phyloP scores from a whole-genome alignment of 1,140 invertebrate genomes.

The Apis mellifera region Amel_HAv3.1 CM009945.2:6978501-6979000 shows the following conservation, averaged over 20 bases:
- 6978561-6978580: too few relatives aligned
- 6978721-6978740: conserved; percentile 76
- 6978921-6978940: not conserved
- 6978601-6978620: not conserved
- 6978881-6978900: too few relatives aligned
- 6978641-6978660: conserved; percentile 72
- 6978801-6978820: too few relatives aligned
- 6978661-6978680: conserved; percentile 74
- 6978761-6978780: conserved; percentile 14
- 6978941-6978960: not conserved
- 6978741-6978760: conserved; percentile 63
- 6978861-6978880: too few relatives aligned
- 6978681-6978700: conserved; percentile 74
- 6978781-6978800: too few relatives aligned
- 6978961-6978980: conserved; percentile 40
- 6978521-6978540: too few relatives aligned
- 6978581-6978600: too few relatives aligned
- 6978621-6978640: conserved; percentile 50
- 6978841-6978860: too few relatives aligned
- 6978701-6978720: conserved; percentile 77
- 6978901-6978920: too few relatives aligned
- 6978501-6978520: too few relatives aligned
- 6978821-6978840: too few relatives aligned
- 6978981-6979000: conserved; percentile 75
- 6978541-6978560: too few relatives aligned